Evolutionary conservation across 1,140 invertebrate species (phyloP).

Genomic region (Probaryconus sp.): DNA sequence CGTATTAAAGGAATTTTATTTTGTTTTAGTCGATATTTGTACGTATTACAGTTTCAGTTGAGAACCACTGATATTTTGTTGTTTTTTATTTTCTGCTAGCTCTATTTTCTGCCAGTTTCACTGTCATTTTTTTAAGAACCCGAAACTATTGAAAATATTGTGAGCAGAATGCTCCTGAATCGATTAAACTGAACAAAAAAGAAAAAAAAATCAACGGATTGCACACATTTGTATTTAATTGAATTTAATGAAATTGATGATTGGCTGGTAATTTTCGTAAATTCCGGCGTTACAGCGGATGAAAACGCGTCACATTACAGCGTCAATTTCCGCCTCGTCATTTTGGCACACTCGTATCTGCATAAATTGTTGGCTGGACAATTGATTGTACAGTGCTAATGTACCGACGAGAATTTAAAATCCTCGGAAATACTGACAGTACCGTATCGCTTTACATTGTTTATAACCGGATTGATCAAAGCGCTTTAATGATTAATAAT

Average conservation of each 20-base stretch:
- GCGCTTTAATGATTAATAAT: conserved; percentile 43
- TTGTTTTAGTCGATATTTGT: too few relatives aligned
- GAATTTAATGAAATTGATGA: conserved; percentile 17
- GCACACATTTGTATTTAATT: conserved; percentile 26
- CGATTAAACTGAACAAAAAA: too few relatives aligned
- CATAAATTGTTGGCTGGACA: conserved; percentile 17
- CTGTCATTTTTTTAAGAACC: too few relatives aligned
- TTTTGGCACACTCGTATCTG: conserved; percentile 4
- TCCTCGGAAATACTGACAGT: conserved; percentile 12
- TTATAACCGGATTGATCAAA: conserved; percentile 23
- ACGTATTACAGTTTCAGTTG: too few relatives aligned
- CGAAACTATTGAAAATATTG: too few relatives aligned
- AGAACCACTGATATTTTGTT: too few relatives aligned
- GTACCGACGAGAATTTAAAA: conserved; percentile 21
- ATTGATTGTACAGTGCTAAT: conserved; percentile 30
- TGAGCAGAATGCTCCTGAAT: too few relatives aligned
- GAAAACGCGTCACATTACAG: conserved; percentile 11
- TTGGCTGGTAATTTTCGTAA: conserved; percentile 27
- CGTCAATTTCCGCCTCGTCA: conserved; percentile 33
- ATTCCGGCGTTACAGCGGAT: conserved; percentile 16
- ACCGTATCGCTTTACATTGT: conserved; percentile 14
- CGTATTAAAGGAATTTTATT: too few relatives aligned
- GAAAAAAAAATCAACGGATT: conserved; percentile 4
- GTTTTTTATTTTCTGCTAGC: too few relatives aligned
- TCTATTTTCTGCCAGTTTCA: too few relatives aligned